Evolutionary conservation across 2,113 vertebrate genomes (phyloP), one percentile per base, ranked within the genome.

Genomic region (Ceyx melanurus): DNA sequence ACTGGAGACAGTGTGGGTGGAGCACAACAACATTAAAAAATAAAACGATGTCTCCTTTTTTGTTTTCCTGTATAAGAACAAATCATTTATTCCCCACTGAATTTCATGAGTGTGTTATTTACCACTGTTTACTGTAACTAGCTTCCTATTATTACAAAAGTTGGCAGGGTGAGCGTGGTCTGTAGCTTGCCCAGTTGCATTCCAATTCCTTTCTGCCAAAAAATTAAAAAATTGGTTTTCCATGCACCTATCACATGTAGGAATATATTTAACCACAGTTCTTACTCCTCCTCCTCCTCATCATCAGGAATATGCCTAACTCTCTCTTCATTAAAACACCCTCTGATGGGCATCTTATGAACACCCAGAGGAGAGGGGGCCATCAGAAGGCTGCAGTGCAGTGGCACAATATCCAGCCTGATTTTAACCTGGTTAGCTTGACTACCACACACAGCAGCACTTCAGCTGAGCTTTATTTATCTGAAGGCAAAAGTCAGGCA

Each of bases 91-190:
- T 96, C 94, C 94, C 93, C 10, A 2, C 64, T 92, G 92, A 89
- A 93, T 94, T 96, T 92, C 88, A 89, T 90, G 94, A 93, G 85
- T 78, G 68, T 93, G 93, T 95, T 96, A 96, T 96, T 96, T 95
- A 96, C 94, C 96, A 92, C 96, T 96, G 93, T 96, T 96, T 96
- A 96, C 94, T 96, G 95, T 96, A 96, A 95, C 95, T 96, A 94
- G 92, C 91, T 95, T 95, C 96, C 96, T 94, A 95, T 95, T 96
- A 96, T 96, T 96, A 96, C 93, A 96, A 95, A 96, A 96, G 88
- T 93, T 96, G 95, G 96, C 95, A 94, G 93, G 48, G 85, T 2
- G 26, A 94, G 76, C 42, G 1, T 53, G 85, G 89, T 74, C 94
- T 96, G 94, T 83, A 92, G 85, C 94, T 95, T 96, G 94, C 91